phyloP scores from a whole-genome alignment of 1,140 invertebrate genomes.

The Ditylenchus dipsaci region DNA sequence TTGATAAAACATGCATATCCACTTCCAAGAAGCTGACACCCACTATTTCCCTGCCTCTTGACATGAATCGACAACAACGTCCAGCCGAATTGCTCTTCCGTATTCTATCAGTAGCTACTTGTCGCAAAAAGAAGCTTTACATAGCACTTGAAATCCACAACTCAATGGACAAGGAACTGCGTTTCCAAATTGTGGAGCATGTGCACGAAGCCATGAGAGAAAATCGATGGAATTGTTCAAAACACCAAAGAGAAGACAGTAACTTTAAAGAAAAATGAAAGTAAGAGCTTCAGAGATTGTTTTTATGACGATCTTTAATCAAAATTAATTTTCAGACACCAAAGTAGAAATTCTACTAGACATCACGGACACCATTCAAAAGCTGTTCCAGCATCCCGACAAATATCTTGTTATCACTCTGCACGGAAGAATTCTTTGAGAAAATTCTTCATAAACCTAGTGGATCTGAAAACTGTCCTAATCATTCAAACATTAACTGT shows the following conservation, averaged over 20 bases:
- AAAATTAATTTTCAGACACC: background rate
- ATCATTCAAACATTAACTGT: too few species aligned
- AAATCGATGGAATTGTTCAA: background rate
- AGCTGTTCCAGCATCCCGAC: background rate
- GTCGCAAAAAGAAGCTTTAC: background rate
- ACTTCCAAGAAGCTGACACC: background rate
- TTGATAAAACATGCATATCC: background rate
- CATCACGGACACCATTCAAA: background rate
- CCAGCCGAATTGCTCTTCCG: background rate
- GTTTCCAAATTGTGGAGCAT: constrained; percentile 3
- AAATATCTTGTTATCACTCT: background rate
- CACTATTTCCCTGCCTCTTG: background rate
- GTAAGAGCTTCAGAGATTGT: background rate
- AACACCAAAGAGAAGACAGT: background rate
- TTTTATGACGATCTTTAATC: background rate
- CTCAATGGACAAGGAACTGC: background rate
- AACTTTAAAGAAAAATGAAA: background rate
- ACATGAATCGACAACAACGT: background rate
- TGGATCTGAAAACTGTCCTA: too few species aligned
- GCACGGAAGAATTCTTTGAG: background rate
- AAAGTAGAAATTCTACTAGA: background rate
- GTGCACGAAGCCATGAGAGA: background rate
- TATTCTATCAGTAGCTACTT: background rate
- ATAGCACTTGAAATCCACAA: background rate
- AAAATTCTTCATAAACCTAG: too few species aligned